These are phyloP conservation scores for Xiphydria camelus DNA, from an alignment of 2,888 invertebrate genomes.

Conservation along the genomic window DNA sequence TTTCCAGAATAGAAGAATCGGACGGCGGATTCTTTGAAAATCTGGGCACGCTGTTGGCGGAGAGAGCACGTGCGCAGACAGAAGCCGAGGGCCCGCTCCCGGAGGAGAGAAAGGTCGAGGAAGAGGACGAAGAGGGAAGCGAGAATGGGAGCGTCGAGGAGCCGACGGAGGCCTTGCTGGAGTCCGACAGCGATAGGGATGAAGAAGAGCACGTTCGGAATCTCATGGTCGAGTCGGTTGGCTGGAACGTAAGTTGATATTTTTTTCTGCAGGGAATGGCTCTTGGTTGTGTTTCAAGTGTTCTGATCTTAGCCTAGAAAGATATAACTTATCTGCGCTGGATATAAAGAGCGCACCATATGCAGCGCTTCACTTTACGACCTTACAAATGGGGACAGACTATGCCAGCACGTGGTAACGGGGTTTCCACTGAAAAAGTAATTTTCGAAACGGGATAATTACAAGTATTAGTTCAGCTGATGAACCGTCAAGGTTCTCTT, in stretches of 20 bases:
- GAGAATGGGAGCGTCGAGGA: slow-evolving; percentile 40
- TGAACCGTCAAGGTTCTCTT: no score
- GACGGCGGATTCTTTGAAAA: slow-evolving; percentile 85
- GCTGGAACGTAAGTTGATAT: slow-evolving; percentile 73
- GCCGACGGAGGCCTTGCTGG: slow-evolving; percentile 63
- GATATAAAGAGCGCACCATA: no score
- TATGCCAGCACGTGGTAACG: no score
- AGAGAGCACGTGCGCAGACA: slow-evolving; percentile 44
- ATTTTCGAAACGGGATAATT: no score
- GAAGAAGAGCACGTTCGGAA: slow-evolving; percentile 65
- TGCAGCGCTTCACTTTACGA: no score
- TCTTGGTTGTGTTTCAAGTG: no score
- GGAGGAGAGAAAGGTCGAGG: slow-evolving; percentile 53
- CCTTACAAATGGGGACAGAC: no score
- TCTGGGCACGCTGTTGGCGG: slow-evolving; percentile 71
- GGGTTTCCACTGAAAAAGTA: no score
- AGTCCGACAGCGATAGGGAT: slow-evolving; percentile 70
- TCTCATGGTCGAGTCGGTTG: slow-evolving; percentile 67
- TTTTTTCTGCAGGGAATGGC: no score
- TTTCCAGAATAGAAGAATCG: slow-evolving; percentile 75
- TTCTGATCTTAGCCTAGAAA: no score
- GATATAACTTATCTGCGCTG: no score
- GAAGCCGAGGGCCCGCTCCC: slow-evolving; percentile 43
- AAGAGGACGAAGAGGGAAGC: slow-evolving; percentile 50
- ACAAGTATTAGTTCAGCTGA: no score